Conservation (phyloP, 2,888 invertebrate genomes). For the Limnephilus lunatus region DNA sequence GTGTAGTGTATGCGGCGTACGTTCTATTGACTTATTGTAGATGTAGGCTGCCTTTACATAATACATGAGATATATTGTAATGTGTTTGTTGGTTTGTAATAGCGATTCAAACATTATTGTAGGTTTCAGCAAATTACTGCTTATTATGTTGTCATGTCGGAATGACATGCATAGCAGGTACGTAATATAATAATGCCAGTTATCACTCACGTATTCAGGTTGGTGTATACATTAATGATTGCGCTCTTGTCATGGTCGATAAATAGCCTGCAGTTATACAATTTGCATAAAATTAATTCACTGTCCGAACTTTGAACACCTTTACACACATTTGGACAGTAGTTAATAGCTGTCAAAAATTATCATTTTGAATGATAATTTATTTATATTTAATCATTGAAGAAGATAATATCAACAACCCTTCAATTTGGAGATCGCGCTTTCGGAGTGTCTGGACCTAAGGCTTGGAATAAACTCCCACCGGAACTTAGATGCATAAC, state of each 20-base stretch:
- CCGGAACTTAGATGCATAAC: too few relatives aligned
- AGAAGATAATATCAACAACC: too few relatives aligned
- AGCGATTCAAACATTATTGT: conserved; percentile 14
- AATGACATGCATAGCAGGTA: conserved; percentile 37
- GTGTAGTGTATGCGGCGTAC: neutral
- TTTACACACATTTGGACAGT: neutral
- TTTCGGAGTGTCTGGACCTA: too few relatives aligned
- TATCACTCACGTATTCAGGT: conserved; percentile 16
- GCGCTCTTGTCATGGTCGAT: conserved; percentile 4
- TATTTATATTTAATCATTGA: neutral
- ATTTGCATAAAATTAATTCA: conserved; percentile 29
- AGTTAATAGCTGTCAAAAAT: neutral
- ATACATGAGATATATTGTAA: neutral
- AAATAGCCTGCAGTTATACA: conserved; percentile 32
- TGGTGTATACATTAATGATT: conserved; percentile 7
- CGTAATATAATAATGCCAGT: conserved; percentile 2
- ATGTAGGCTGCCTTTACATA: neutral
- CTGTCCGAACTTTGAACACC: neutral
- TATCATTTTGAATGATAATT: neutral
- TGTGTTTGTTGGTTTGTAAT: neutral
- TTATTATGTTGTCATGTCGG: conserved; percentile 53
- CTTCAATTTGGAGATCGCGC: too few relatives aligned
- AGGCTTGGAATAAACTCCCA: too few relatives aligned
- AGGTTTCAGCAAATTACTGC: conserved; percentile 52
- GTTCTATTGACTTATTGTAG: neutral